A percentile compares a stretch with the other conserved stretches of the same genome.
Evolutionary conservation across 2,113 vertebrate genomes (phyloP).

Genomic region (Eulemur rufifrons): DNA sequence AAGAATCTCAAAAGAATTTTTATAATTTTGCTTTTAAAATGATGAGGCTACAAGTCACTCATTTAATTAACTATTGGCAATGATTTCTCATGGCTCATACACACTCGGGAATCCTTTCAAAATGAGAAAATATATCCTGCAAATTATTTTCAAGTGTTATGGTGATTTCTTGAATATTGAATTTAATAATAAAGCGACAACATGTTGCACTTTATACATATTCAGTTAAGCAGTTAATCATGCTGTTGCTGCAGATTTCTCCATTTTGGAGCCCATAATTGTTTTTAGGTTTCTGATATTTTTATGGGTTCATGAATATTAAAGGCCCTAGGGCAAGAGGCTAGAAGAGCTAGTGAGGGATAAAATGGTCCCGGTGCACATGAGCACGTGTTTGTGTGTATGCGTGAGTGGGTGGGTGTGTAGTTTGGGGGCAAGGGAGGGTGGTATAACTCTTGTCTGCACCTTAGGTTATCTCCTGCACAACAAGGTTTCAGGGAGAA

Average conservation of each 20-base stretch:
- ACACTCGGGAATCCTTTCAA: slow-evolving; percentile 39
- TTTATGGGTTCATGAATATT: neutral
- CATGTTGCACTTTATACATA: neutral
- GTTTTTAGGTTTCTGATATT: neutral
- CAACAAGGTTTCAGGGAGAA: neutral
- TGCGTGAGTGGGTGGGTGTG: neutral
- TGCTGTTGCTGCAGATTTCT: neutral
- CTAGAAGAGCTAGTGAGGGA: neutral
- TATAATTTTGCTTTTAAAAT: slow-evolving; percentile 54
- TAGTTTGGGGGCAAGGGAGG: neutral
- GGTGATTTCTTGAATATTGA: neutral
- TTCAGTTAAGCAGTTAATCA: neutral
- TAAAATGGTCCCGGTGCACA: neutral
- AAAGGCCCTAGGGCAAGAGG: neutral
- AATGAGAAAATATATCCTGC: slow-evolving; percentile 33
- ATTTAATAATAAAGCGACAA: slow-evolving; percentile 29
- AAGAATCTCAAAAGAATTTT: slow-evolving; percentile 44
- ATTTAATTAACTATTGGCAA: slow-evolving; percentile 38
- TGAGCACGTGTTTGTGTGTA: fast-evolving
- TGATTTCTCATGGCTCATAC: neutral
- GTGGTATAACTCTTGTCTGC: neutral
- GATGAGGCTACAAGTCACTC: neutral
- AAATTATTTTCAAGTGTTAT: slow-evolving; percentile 38
- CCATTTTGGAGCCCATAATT: neutral
- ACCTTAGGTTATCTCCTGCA: neutral